A percentile compares a stretch with the other conserved stretches of the same genome.
Conservation (phyloP, 2,113 vertebrate genomes). For the Cervus canadensis region DNA sequence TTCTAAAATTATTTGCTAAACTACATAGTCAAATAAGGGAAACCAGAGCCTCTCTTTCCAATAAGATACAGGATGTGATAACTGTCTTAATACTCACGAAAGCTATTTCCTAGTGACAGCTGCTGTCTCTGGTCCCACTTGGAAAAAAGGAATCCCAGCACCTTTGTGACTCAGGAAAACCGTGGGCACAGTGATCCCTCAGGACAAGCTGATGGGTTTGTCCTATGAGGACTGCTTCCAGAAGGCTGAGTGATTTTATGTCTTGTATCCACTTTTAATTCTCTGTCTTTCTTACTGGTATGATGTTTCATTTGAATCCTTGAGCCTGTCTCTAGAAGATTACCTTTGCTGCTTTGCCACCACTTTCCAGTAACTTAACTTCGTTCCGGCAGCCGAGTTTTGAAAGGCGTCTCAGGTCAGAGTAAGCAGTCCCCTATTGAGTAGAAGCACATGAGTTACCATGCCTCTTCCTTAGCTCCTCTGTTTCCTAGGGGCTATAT, state of each 20-base stretch:
- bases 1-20: not conserved
- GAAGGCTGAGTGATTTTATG: not conserved
- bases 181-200: not conserved
- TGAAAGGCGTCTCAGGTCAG: not conserved
- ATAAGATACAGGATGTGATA: not conserved
- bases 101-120: not conserved
- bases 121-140: not conserved
- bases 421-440: not conserved
- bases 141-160: not conserved
- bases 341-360: not conserved
- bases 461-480: not conserved
- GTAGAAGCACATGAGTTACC: not conserved
- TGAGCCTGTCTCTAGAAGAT: not conserved
- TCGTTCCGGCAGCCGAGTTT: not conserved
- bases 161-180: not conserved
- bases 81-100: not conserved
- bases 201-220: not conserved
- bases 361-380: not conserved
- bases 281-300: not conserved
- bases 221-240: not conserved
- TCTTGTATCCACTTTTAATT: not conserved
- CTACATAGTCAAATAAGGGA: not conserved
- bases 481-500: not conserved
- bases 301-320: not conserved
- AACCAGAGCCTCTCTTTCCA: not conserved